These are phyloP conservation scores for Chironomus tentans DNA, from an alignment of 2,888 invertebrate genomes.

Conservation along the genomic window DNA sequence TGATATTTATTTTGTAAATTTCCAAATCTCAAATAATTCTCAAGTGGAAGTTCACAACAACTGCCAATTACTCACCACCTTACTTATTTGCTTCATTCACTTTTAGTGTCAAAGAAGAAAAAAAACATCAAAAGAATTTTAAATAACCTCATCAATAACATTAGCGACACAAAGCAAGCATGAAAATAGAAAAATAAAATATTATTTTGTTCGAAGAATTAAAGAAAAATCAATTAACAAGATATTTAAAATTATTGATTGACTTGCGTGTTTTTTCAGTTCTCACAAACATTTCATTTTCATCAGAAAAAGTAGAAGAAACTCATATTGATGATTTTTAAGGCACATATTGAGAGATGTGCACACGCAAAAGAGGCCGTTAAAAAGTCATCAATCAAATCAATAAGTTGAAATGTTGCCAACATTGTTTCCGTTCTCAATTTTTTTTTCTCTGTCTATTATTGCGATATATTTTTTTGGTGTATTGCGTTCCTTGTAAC, in stretches of 20 bases:
- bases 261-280: not conserved
- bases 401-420: conserved; percentile 18
- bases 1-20: no score
- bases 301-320: not conserved
- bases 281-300: not conserved
- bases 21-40: no score
- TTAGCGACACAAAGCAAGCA: no score
- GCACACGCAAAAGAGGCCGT: not conserved
- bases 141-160: no score
- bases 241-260: not conserved
- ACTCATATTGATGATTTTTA: not conserved
- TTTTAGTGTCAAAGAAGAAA: no score
- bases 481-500: not conserved
- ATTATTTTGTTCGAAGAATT: no score
- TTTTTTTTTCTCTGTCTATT: not conserved
- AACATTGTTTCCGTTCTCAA: not conserved
- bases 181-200: not conserved
- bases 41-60: no score
- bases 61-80: no score
- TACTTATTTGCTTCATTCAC: no score
- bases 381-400: conserved; percentile 26
- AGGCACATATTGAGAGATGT: not conserved
- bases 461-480: not conserved
- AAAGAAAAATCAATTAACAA: not conserved
- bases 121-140: no score